Percentiles rank a stretch among this genome's conserved stretches.
phyloP scores from a whole-genome alignment of 2,888 invertebrate species.

The Drosophila formosana region DNA sequence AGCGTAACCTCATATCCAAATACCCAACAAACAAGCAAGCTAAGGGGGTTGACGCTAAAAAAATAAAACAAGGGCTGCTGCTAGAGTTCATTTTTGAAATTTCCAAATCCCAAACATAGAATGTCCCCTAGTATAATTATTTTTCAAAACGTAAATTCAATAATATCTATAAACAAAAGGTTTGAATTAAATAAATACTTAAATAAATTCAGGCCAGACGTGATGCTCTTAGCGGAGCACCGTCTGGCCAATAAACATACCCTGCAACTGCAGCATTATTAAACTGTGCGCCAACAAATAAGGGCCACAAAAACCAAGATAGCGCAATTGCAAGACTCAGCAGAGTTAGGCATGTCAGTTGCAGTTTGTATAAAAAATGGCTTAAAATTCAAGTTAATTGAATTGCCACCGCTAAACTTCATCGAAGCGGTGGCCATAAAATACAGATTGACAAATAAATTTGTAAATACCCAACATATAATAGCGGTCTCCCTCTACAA shows the following conservation, averaged over 20 bases:
- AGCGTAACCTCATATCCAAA: background rate
- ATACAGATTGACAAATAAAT: background rate
- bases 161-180: conserved; percentile 5
- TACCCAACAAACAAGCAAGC: background rate
- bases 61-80: background rate
- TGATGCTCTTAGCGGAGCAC: conserved; percentile 21
- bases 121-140: conserved; percentile 10
- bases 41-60: background rate
- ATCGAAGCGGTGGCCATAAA: conserved; percentile 9
- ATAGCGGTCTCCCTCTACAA: background rate
- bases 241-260: background rate
- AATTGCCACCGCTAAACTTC: background rate
- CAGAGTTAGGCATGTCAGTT: background rate
- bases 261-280: background rate
- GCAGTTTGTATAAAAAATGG: conserved; percentile 8
- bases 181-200: conserved; percentile 6
- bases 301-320: background rate
- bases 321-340: conserved; percentile 10
- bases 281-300: background rate
- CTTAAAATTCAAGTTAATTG: background rate
- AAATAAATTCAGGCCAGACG: conserved; percentile 3
- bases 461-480: too few relatives aligned
- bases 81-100: conserved; percentile 9
- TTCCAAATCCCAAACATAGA: background rate
- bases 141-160: conserved; percentile 16